Evolutionary conservation across 2,113 vertebrate genomes (phyloP), one percentile per base, ranked within the genome.

Genomic region (Mesembrinibis cayennensis): DNA sequence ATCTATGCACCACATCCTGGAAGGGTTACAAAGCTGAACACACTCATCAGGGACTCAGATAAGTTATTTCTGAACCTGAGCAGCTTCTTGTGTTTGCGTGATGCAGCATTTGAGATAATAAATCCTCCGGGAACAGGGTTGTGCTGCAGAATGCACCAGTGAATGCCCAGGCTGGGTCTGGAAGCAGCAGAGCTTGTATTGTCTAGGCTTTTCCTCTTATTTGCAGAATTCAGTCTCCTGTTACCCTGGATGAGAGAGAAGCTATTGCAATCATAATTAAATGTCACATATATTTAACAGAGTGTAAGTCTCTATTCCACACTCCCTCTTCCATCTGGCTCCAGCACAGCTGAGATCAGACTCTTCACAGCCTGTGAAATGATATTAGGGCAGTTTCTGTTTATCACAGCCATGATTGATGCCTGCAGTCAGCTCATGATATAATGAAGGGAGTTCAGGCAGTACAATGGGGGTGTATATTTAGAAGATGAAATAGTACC

Each of bases 241-340:
- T 80, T 95, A 52, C 23, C 74, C 76, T 4, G 42, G 47, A 69
- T 82, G 82, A 82, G 90, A 72, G 66, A 59, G 88, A 61, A 83
- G 82, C 89, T 92, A 58, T 89, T 11, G 76, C 79, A 80, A 53
- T 6, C 94, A 8, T 94, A 93, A 95, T 96, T 82, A 97, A 96
- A 94, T 90, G 92, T 94, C 92, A 87, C 82, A 85, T 83, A 45
- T 63, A 52, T 87, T 93, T 93, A 91, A 95, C 73, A 26, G 92
- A 72, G 62, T 7, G 4, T 42, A 66, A 55, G 62, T 93, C 93
- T 90, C 88, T 45, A n/a, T 89, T 87, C 90, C 92, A 52, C 58
- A 11, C 56, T 82, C 69, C 70, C 78, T 90, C 82, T 82, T 74
- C 94, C 91, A 93, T 90, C 93, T 94, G 93, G 90, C 95, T 91